phyloP scores from a whole-genome alignment of 2,888 invertebrate species.

The Chymomyza caudatula region DNA sequence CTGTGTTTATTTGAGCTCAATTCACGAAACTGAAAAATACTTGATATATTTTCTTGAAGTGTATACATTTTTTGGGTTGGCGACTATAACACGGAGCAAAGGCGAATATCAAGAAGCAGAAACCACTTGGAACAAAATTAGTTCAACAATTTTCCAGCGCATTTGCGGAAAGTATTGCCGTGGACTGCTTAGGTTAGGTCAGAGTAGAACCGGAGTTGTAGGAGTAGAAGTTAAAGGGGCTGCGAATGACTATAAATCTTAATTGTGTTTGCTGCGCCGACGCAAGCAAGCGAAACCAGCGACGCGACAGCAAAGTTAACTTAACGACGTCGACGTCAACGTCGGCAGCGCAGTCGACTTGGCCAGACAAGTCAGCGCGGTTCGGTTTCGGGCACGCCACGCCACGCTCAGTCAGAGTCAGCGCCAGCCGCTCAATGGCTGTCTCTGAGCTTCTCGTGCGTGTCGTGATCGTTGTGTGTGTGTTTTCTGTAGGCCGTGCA shows the following conservation, averaged over 20 bases:
- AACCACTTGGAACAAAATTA: not conserved
- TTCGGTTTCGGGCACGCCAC: not conserved
- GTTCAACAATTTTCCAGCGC: not conserved
- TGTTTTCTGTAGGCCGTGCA: not conserved
- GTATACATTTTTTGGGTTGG: too few species aligned
- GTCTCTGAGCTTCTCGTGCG: not conserved
- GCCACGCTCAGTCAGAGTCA: not conserved
- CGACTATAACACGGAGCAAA: too few species aligned
- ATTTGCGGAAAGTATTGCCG: slow-evolving; percentile 6
- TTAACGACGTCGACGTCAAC: slow-evolving; percentile 15
- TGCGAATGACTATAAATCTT: slow-evolving; percentile 64
- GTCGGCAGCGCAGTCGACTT: not conserved
- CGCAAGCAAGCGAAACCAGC: slow-evolving; percentile 62
- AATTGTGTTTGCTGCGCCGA: slow-evolving; percentile 39
- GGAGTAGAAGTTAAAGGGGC: not conserved
- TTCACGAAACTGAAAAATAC: not conserved
- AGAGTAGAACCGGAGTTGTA: not conserved
- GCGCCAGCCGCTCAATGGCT: slow-evolving; percentile 1
- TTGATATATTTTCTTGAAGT: not conserved
- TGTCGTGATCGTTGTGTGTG: not conserved
- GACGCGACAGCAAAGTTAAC: not conserved
- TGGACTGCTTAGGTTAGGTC: slow-evolving; percentile 1
- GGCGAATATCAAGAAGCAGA: not conserved
- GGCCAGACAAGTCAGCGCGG: not conserved
- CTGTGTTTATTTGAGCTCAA: too few species aligned